These are phyloP conservation scores for Fundulus diaphanus DNA, from an alignment of 2,797 vertebrate species.

Conservation along the genomic window DNA sequence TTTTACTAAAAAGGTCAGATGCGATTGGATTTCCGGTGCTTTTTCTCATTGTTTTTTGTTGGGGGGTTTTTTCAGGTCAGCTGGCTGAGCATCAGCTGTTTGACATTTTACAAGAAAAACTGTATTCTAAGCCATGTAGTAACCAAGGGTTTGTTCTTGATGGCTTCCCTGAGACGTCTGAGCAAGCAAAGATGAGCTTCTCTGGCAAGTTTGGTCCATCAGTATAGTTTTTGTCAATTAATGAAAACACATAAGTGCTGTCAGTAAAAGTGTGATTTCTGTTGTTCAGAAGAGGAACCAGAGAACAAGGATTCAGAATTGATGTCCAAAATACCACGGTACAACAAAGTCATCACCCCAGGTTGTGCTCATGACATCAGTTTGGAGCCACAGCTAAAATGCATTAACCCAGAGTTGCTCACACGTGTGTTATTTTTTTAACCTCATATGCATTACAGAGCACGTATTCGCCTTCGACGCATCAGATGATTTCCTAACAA, in stretches of 20 bases:
- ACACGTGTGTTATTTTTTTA: neutral
- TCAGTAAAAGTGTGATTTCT: neutral
- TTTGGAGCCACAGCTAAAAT: neutral
- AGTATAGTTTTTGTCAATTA: neutral
- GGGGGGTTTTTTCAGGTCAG: conserved; percentile 78
- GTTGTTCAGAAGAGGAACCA: conserved; percentile 73
- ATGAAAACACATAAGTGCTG: neutral
- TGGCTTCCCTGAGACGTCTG: conserved; percentile 87
- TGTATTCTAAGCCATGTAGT: conserved; percentile 87
- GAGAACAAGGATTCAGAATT: conserved; percentile 71
- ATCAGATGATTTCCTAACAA: conserved; percentile 88
- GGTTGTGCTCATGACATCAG: conserved; percentile 73
- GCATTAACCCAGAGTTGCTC: no score
- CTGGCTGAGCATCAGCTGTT: conserved; percentile 80
- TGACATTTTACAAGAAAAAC: conserved; percentile 85
- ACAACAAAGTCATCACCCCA: conserved; percentile 85
- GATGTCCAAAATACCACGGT: conserved; percentile 66
- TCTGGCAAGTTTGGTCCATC: conserved; percentile 69
- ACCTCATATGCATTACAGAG: conserved; percentile 75
- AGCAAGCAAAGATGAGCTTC: conserved; percentile 87
- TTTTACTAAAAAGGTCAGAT: neutral
- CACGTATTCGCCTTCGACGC: conserved; percentile 86
- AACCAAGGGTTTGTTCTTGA: conserved; percentile 96
- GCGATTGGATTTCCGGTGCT: neutral
- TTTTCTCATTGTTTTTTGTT: neutral